A percentile compares a stretch with the other conserved stretches of the same genome.
phyloP scores from a whole-genome alignment of 2,113 vertebrate genomes.

The Galemys pyrenaicus region DNA sequence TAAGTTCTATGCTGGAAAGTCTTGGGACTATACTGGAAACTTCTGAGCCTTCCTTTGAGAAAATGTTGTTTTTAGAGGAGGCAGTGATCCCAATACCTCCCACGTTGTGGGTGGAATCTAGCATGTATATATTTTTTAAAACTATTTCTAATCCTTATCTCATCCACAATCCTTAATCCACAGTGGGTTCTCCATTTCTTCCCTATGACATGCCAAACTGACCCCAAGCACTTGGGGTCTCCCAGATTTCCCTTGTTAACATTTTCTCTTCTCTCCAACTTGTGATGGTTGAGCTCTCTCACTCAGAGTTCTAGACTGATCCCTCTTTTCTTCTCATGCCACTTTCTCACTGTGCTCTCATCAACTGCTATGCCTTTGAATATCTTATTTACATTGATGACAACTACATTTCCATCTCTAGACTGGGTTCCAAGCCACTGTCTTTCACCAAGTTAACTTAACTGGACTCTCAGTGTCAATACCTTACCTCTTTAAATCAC shows the following conservation, averaged over 20 bases:
- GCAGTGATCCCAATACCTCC: no score
- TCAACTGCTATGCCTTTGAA: background rate
- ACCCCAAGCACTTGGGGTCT: background rate
- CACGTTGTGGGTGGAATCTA: no score
- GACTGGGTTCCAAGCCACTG: background rate
- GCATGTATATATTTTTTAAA: no score
- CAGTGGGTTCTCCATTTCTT: background rate
- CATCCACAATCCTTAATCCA: background rate
- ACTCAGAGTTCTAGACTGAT: background rate
- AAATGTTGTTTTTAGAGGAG: background rate
- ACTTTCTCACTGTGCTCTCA: background rate
- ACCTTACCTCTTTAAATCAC: background rate
- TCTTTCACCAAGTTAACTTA: background rate
- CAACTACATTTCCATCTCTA: background rate
- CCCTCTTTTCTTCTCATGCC: background rate
- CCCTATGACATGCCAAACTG: background rate
- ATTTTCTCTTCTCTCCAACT: background rate
- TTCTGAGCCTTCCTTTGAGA: background rate
- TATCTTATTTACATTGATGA: background rate
- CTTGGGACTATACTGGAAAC: no score
- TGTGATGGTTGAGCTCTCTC: background rate
- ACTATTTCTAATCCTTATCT: background rate
- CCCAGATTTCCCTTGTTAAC: fast-evolving
- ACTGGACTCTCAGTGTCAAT: background rate
- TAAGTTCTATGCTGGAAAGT: no score